A percentile compares a stretch with the other conserved stretches of the same genome.
These are phyloP conservation scores for Lepeophtheirus nordmannii DNA, from an alignment of 2,888 invertebrate genomes.

Conservation along the genomic window DNA sequence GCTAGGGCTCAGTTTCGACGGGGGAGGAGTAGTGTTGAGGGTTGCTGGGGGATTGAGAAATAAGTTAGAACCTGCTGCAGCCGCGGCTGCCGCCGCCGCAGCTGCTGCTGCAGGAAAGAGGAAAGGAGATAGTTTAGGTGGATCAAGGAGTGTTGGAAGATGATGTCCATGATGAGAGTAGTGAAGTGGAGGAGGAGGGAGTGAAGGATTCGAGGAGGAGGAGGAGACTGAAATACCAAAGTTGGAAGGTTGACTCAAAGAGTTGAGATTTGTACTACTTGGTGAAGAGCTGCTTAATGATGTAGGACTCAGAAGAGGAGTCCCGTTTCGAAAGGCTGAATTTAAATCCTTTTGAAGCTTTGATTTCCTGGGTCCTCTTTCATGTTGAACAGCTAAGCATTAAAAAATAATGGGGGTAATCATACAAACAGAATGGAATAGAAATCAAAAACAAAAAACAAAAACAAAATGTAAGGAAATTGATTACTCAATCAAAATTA, in stretches of 20 bases:
- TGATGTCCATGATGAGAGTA: conserved; percentile 1
- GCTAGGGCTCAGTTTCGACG: not conserved
- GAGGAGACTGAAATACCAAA: not conserved
- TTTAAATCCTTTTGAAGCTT: conserved; percentile 40
- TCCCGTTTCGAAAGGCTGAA: not conserved
- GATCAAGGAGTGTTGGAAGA: conserved; percentile 3
- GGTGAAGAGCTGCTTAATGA: not conserved
- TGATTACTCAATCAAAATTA: not conserved
- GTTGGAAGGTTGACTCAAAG: not conserved
- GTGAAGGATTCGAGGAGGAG: not conserved
- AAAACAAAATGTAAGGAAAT: no score
- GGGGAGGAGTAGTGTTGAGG: conserved; percentile 19
- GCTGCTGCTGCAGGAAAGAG: conserved; percentile 27
- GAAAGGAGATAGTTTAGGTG: conserved; percentile 27
- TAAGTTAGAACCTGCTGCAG: conserved; percentile 41
- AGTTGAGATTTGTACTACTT: conserved; percentile 17
- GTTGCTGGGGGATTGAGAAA: conserved; percentile 11
- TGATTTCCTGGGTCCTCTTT: conserved; percentile 84
- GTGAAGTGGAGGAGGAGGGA: not conserved
- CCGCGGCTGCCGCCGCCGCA: conserved; percentile 26
- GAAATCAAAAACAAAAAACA: no score
- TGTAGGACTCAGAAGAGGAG: not conserved
- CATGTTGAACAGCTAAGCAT: conserved; percentile 79
- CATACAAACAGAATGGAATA: no score
- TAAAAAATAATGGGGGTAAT: conserved; percentile 1